Evolutionary conservation across 23 tunicate species (phyloP), one percentile per base, ranked within the genome.

Genomic region (Botrylloides violaceus): DNA sequence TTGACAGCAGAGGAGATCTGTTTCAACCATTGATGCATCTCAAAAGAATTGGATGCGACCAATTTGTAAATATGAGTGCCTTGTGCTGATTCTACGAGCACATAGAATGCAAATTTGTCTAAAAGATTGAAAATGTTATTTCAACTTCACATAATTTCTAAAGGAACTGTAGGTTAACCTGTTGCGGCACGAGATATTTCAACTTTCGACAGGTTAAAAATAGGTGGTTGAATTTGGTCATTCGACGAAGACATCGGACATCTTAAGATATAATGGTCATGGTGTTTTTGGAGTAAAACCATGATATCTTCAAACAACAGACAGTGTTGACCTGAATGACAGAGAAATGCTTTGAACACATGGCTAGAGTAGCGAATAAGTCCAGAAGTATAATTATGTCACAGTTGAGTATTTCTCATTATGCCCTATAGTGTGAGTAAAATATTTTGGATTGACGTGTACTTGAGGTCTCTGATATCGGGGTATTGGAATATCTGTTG

Each of bases 251-350:
- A 6, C 0, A 59, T 61, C 19, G 71, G 80, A 48, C 94, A 79
- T 43, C 66, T 66, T 1, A 85, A 62, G 20, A 79, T 50, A 33
- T 79, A 85, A 15, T 76, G 80, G 1, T 85, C 94, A 18, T 79
- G 84, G 31, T 85, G 94, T 53, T 80, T 80, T 73, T 79, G 94
- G 71, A 85, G 76, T 33, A 85, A 68, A 61, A 85, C 84, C 81
- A 85, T 59, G 15, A 85, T 36, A 49, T 85, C 81, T 36, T 85
- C 94, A 59, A 70, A 85, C 34, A 85, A 49, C 39, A 85, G 75
- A 61, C 94, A 85, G 77, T 85, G 94, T 7, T 79, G 65, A 22
- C 73, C 94, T 85, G 77, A 4, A 65, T n/a, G n/a, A n/a, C n/a
- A n/a, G n/a, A n/a, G n/a, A n/a, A n/a, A n/a, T n/a, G n/a, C n/a